Evolutionary conservation across 2,797 vertebrate genomes (phyloP).

Genomic region (Furcifer pardalis): DNA sequence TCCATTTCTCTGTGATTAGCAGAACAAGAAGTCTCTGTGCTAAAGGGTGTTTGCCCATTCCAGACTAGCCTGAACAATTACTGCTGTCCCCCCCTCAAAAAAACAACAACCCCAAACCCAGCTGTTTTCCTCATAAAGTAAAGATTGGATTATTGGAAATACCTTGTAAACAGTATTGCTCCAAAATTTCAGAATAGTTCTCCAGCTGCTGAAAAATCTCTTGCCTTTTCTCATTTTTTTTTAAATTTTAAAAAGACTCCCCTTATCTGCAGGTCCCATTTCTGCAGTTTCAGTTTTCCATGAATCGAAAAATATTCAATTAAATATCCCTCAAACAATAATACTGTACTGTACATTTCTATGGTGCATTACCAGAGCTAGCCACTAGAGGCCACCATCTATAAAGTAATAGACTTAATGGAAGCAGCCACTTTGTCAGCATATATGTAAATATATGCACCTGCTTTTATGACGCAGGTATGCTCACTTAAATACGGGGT

Average conservation of each 20-base stretch:
- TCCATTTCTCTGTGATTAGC: background rate
- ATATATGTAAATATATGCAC: background rate
- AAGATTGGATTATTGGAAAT: constrained; percentile 21
- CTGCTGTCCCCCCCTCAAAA: background rate
- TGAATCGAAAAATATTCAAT: no score
- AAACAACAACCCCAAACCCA: background rate
- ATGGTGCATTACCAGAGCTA: no score
- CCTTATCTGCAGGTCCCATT: no score
- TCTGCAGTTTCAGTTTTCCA: no score
- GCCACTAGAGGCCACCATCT: no score
- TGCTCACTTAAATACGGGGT: no score
- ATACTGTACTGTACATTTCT: no score
- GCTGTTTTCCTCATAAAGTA: background rate
- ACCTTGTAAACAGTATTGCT: background rate
- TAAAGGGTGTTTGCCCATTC: background rate
- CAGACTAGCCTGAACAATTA: background rate
- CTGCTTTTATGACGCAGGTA: no score
- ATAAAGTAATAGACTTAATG: no score
- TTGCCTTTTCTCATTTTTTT: background rate
- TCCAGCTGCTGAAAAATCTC: background rate
- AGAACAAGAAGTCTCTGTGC: background rate
- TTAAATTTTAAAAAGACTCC: background rate
- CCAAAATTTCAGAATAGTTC: background rate
- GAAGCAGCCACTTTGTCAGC: no score
- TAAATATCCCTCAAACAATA: no score